Percentiles rank a stretch among this genome's conserved stretches.
These are phyloP conservation scores for Ellobium chinense DNA, from an alignment of 2,888 invertebrate genomes.

Conservation along the genomic window DNA sequence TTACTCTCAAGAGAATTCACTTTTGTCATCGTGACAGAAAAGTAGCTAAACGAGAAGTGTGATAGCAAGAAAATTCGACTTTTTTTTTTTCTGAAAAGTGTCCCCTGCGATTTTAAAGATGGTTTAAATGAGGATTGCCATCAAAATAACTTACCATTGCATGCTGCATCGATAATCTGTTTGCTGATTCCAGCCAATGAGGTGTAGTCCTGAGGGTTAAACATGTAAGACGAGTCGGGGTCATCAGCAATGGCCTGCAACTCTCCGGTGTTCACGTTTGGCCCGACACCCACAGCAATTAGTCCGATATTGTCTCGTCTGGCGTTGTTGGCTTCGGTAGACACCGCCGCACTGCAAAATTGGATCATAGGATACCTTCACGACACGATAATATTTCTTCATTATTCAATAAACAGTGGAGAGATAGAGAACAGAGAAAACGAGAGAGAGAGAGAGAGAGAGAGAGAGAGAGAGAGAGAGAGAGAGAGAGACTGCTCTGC, in stretches of 20 bases:
- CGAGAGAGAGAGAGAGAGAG: too few relatives aligned
- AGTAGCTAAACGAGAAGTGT: too few relatives aligned
- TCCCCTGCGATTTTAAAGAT: neutral
- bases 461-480: too few relatives aligned
- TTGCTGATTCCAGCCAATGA: constrained; percentile 58
- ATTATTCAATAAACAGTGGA: too few relatives aligned
- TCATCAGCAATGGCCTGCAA: constrained; percentile 64
- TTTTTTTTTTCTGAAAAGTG: too few relatives aligned
- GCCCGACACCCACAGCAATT: constrained; percentile 63
- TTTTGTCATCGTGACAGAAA: too few relatives aligned
- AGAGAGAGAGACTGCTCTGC: too few relatives aligned
- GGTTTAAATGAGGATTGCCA: neutral
- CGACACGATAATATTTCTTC: too few relatives aligned
- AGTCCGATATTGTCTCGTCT: constrained; percentile 61
- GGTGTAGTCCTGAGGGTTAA: constrained; percentile 60
- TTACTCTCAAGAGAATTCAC: too few relatives aligned
- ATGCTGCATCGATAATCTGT: constrained; percentile 61
- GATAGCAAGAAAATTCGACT: too few relatives aligned
- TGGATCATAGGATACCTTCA: too few relatives aligned
- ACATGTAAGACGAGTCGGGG: constrained; percentile 61
- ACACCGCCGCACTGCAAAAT: neutral
- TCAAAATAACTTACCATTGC: constrained; percentile 52
- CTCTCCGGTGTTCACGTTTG: constrained; percentile 60
- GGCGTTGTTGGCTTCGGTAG: constrained; percentile 34
- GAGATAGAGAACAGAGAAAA: too few relatives aligned